Evolutionary conservation across 2,888 invertebrate genomes (phyloP).

Genomic region (Leucophora obtusa): DNA sequence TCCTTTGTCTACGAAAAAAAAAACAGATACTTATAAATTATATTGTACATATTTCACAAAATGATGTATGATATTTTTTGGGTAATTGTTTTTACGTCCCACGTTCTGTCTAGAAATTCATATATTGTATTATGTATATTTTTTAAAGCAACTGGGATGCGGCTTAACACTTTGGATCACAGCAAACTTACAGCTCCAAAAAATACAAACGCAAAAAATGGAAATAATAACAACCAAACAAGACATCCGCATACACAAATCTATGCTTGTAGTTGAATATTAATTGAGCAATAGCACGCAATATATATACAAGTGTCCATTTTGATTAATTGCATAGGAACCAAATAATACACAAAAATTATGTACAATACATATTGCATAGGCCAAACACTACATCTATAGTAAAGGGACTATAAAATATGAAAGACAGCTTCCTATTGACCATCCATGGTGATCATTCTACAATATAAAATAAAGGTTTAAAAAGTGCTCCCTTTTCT

Average conservation of each 20-base stretch:
- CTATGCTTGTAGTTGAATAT: constrained; percentile 59
- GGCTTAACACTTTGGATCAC: constrained; percentile 41
- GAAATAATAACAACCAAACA: constrained; percentile 21
- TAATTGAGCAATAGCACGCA: constrained; percentile 67
- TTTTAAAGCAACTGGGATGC: constrained; percentile 21
- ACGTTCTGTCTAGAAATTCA: constrained; percentile 23
- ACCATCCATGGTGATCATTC: too few relatives aligned
- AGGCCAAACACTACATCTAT: background rate
- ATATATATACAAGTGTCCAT: constrained; percentile 63
- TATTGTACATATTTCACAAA: constrained; percentile 17
- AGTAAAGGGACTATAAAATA: background rate
- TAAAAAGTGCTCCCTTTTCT: too few relatives aligned
- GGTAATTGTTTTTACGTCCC: constrained; percentile 46
- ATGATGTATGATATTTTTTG: constrained; percentile 31
- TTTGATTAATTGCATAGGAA: constrained; percentile 67
- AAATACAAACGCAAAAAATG: constrained; percentile 26
- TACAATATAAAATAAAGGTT: too few relatives aligned
- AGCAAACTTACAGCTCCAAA: background rate
- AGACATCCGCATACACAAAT: constrained; percentile 54
- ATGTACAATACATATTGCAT: constrained; percentile 3
- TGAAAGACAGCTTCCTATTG: too few relatives aligned
- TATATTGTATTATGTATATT: constrained; percentile 8
- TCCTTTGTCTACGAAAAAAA: background rate
- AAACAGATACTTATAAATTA: background rate
- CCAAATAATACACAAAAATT: constrained; percentile 60